Base-by-base conservation (phyloP, 2,113 vertebrate genomes). In the Archilochus colubris region DNA sequence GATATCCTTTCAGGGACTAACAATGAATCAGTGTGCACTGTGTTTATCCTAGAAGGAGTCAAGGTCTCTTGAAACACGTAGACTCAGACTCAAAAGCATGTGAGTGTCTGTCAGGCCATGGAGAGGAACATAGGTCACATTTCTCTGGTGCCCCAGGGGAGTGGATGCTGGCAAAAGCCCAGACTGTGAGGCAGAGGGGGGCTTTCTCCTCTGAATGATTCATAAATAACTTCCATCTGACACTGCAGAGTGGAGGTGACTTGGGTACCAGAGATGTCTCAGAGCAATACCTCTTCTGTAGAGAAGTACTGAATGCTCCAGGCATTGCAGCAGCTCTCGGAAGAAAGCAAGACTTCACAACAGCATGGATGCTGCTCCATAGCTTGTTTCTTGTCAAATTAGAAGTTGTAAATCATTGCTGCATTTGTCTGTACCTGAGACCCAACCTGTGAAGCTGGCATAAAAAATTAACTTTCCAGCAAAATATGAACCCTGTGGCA, bases 1-100 rank as follows among this genome's bases (percentile, higher is more conserved):
- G 33, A 40, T 83, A 27, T 51, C 68, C 43, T 92, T 86, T 63
- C 64, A 81, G 40, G 48, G 53, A 58, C 40, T 17, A 69, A 15
- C 51, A 66, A 73, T 3, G 9, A 69, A 88, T n/a, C 0, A 0
- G 72, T 79, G 33, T 1, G 1, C 3, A 3, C 7, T 22, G 14
- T 8, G 25, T 51, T 91, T 78, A 55, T 76, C 53, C 46, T 79
- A 24, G 20, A 51, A 63, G 33, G 33, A 86, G 31, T 18, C 6
- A 12, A 50, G 27, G 55, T 69, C 38, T 80, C 43, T 70, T 51
- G 48, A 48, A 83, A 55, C 23, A 46, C 0, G 0, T 7, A 18
- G 33, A 18, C 53, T 84, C 30, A 18, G 36, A 18, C 53, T 84
- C 27, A 24, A 61, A 77, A 83, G 25, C 25, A 38, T 13, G 5